Base-by-base conservation (phyloP, 2,888 invertebrate genomes). In the Pterostichus niger region DNA sequence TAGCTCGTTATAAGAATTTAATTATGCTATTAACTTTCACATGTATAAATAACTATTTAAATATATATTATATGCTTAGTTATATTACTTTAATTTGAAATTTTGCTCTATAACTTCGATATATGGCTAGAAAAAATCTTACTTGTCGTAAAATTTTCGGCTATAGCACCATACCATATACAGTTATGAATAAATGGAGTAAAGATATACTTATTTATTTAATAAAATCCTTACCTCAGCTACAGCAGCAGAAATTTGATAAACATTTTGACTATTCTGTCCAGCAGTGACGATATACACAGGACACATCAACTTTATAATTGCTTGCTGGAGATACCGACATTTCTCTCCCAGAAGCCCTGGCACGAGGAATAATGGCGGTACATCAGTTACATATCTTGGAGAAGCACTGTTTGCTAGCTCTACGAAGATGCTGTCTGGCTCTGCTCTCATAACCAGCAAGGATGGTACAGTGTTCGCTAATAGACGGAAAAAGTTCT, bases 351-450 rank as follows among this genome's bases (percentile, higher is more conserved):
- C 87, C 17, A 87, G 87, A 33, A 90, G 84, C 9, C 90, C 90
- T 9, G 90, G 90, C 49, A 90, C 87, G 1, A 90, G 85, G 84
- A 91, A 90, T 0, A 90, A 84, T 0, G 90, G 90, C 6, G 88
- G 88, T n/a, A 89, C 80, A 82, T 90, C 90, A 56, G 89, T 85
- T 13, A 89, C 88, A 84, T 87, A 88, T 13, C 87, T 85, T 3
- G 90, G 89, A 71, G 89, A 89, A 33, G 49, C 24, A 31, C 31
- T 75, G 11, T 15, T 9, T 7, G 31, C 52, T n/a, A 49, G 10
- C 10, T 49, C 52, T 6, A 75, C 2, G 10, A 44, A 17, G 6
- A 71, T 17, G 11, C 7, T 44, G 10, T 71, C 13, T 64, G 64
- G 64, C n/a, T 71, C 31, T 44, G 24, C 11, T 15, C 44, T 71